These are phyloP conservation scores for Griposia aprilina DNA, from an alignment of 2,888 invertebrate species.

Conservation along the genomic window DNA sequence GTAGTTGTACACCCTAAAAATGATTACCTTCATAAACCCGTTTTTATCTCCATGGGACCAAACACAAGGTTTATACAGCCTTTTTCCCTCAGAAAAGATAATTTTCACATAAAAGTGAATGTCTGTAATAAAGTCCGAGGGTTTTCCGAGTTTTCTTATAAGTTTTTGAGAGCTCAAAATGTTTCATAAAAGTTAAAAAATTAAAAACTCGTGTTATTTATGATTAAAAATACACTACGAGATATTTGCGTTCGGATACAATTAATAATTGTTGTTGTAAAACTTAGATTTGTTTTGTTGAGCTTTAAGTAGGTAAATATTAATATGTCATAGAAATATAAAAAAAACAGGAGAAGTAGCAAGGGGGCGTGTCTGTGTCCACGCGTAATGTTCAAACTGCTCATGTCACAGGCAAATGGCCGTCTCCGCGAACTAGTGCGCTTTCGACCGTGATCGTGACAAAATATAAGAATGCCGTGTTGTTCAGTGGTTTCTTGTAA, in stretches of 20 bases:
- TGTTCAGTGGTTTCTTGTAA: too few species aligned
- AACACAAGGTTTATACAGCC: constrained; percentile 52
- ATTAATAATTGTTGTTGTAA: constrained; percentile 10
- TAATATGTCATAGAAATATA: too few species aligned
- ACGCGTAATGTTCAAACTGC: too few species aligned
- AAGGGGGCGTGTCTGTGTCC: too few species aligned
- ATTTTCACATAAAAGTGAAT: constrained; percentile 67
- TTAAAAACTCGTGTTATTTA: constrained; percentile 51
- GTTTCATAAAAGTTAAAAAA: constrained; percentile 50
- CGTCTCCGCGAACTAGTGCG: too few species aligned
- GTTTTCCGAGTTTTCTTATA: constrained; percentile 36
- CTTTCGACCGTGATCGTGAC: too few species aligned
- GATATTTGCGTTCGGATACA: constrained; percentile 17
- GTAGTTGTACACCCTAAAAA: constrained; percentile 42
- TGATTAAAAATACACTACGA: constrained; percentile 32
- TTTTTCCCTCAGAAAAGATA: constrained; percentile 63
- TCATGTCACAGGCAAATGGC: too few species aligned
- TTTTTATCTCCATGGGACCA: constrained; percentile 54
- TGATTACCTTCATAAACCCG: constrained; percentile 43
- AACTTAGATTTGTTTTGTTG: constrained; percentile 17
- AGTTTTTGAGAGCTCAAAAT: constrained; percentile 51
- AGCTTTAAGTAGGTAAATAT: too few species aligned
- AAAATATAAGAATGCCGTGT: too few species aligned
- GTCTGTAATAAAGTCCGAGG: constrained; percentile 62
- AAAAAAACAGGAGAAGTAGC: too few species aligned